A percentile compares a stretch with the other conserved stretches of the same genome.
Conservation (phyloP, 2,797 vertebrate genomes). For the Iguana delicatissima region DNA sequence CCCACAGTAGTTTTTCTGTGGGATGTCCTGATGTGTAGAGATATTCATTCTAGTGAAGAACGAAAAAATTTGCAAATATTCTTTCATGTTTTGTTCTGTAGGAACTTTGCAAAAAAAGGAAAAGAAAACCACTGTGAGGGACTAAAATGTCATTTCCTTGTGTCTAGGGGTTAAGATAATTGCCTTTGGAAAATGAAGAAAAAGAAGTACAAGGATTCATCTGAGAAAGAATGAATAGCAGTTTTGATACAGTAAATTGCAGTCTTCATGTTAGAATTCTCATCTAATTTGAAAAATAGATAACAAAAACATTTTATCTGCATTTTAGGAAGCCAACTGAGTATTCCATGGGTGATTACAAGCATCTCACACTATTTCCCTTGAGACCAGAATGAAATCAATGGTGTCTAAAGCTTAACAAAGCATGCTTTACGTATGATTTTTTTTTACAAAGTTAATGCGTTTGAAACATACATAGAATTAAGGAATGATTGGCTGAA, state of each 20-base stretch:
- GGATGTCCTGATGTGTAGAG: too few species aligned
- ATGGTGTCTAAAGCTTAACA: slow-evolving; percentile 18
- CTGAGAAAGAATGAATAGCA: background rate
- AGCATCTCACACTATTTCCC: rapidly evolving
- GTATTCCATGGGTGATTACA: background rate
- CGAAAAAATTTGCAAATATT: too few species aligned
- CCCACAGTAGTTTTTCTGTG: too few species aligned
- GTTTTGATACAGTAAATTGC: background rate
- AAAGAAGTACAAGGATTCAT: background rate
- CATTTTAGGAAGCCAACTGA: slow-evolving; percentile 34
- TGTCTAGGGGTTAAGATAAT: background rate
- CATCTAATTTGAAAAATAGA: background rate
- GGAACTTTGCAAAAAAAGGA: too few species aligned
- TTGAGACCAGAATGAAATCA: slow-evolving; percentile 26
- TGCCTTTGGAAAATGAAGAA: background rate
- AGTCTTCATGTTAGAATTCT: slow-evolving; percentile 5
- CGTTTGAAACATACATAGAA: background rate
- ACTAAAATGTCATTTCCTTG: too few species aligned
- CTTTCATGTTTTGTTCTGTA: too few species aligned
- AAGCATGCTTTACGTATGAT: background rate
- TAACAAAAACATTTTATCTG: background rate
- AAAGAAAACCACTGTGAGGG: too few species aligned
- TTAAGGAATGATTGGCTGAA: slow-evolving; percentile 16
- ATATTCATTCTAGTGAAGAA: too few species aligned
- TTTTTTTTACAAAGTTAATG: slow-evolving; percentile 24